Evolutionary conservation across 2,797 vertebrate species (phyloP), one percentile per base, ranked within the genome.

Genomic region (Prunella strophiata): DNA sequence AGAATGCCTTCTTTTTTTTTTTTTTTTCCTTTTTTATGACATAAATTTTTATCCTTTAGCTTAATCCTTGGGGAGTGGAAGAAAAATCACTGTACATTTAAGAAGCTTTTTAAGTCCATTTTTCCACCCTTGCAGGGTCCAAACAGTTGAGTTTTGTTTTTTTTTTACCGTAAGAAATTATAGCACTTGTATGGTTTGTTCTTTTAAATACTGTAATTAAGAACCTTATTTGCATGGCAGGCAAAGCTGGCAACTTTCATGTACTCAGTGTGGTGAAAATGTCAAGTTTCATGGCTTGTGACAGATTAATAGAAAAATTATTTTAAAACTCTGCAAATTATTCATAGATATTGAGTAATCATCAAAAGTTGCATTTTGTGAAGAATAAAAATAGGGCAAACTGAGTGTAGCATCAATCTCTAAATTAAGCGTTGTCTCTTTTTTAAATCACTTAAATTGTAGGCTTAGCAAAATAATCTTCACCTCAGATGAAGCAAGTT

Each of bases 261-360:
- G 91, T 94, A 88, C 87, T 89, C 96, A 92, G 94, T 82, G 8
- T 93, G 97, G 78, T 96, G 85, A 96, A 97, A 98, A 96, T 91
- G 95, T 86, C 91, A 97, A 96, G 93, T 97, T 97, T 97, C 89
- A 96, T 91, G 83, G 82, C 78, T 96, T 95, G 79, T 90, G 95
- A 93, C 95, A 97, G 96, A 97, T 96, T 97, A 97, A 98, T 95
- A 97, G 92, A 97, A 97, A 97, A 97, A 90, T 94, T 75, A 62
- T 91, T 97, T 97, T 83, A 96, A 97, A 96, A 89, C 85, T 85
- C 81, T 65, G 54, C 58, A 97, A 94, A 95, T 96, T 97, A 97
- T 97, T 98, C 96, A 95, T 90, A 96, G 94, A 96, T 95, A 83
- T 93, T 97, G 97, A 97, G 94, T 95, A 96, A 97, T 91, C 96